Evolutionary conservation across 2,797 vertebrate species (phyloP).

Genomic region (Craterocephalus amniculus): DNA sequence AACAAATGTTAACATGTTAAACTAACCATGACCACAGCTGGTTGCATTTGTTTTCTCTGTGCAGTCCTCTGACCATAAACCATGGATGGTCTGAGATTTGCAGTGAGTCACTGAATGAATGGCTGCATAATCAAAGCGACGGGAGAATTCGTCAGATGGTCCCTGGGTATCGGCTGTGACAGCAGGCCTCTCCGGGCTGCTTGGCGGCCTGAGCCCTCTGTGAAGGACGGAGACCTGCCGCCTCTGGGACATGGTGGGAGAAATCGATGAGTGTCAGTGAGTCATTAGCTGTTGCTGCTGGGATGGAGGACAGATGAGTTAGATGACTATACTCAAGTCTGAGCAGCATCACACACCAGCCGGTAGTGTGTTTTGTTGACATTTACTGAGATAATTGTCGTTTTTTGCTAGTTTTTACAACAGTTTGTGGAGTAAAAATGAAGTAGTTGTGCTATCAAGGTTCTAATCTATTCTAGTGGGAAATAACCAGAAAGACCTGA

Average conservation of each 20-base stretch:
- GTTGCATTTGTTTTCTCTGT: not conserved
- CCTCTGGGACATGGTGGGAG: slow-evolving; percentile 40
- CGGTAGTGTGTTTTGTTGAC: not conserved
- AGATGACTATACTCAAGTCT: slow-evolving; percentile 6
- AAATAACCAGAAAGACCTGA: not conserved
- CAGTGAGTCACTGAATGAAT: slow-evolving; percentile 43
- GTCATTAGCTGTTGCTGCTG: slow-evolving; percentile 30
- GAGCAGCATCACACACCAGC: not conserved
- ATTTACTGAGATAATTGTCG: not conserved
- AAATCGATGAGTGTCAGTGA: slow-evolving; percentile 41
- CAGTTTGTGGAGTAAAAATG: no score
- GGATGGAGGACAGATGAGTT: slow-evolving; percentile 11
- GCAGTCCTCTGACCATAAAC: not conserved
- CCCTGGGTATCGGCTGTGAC: slow-evolving; percentile 40
- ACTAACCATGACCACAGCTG: not conserved
- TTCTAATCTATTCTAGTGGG: not conserved
- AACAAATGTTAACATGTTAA: no score
- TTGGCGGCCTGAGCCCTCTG: slow-evolving; percentile 19
- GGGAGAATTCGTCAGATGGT: slow-evolving; percentile 44
- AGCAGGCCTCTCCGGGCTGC: slow-evolving; percentile 40
- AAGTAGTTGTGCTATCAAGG: not conserved
- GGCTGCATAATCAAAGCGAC: slow-evolving; percentile 69
- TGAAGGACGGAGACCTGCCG: slow-evolving; percentile 54
- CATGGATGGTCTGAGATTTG: not conserved
- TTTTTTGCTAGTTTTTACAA: not conserved